A percentile compares a stretch with the other conserved stretches of the same genome.
Evolutionary conservation across 1,140 invertebrate genomes (phyloP).

Genomic region (Leptinotarsa lineolata): DNA sequence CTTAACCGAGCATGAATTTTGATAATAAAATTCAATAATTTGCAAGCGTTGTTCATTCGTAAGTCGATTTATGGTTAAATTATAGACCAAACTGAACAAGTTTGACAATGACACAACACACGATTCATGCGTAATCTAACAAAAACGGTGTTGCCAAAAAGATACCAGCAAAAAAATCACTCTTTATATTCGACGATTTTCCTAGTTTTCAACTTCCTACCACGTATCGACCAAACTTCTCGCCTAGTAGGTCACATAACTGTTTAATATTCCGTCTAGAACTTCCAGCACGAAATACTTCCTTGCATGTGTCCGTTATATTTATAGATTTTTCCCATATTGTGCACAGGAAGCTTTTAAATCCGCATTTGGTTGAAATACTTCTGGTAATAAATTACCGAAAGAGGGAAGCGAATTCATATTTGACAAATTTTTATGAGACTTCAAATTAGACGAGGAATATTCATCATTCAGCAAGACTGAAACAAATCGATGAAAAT

Average conservation of each 20-base stretch:
- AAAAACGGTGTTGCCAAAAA: no score
- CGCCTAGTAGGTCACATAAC: not conserved
- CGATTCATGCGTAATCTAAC: no score
- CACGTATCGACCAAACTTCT: not conserved
- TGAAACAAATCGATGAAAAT: not conserved
- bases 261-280: not conserved
- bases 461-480: not conserved
- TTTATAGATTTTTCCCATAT: slow-evolving; percentile 14
- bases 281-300: not conserved
- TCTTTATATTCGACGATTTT: no score
- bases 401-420: not conserved
- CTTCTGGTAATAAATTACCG: slow-evolving; percentile 20
- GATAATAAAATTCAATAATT: no score
- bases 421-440: slow-evolving; percentile 22
- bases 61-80: no score
- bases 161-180: no score
- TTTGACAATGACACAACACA: no score
- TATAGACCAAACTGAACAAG: no score
- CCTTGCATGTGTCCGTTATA: slow-evolving; percentile 8
- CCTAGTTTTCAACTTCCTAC: not conserved
- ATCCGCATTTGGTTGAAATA: slow-evolving; percentile 16
- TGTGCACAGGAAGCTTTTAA: slow-evolving; percentile 21
- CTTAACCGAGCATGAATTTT: no score
- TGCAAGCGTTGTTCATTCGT: no score
- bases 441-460: not conserved